phyloP scores from a whole-genome alignment of 2,888 invertebrate species.

The Erannis defoliaria region DNA sequence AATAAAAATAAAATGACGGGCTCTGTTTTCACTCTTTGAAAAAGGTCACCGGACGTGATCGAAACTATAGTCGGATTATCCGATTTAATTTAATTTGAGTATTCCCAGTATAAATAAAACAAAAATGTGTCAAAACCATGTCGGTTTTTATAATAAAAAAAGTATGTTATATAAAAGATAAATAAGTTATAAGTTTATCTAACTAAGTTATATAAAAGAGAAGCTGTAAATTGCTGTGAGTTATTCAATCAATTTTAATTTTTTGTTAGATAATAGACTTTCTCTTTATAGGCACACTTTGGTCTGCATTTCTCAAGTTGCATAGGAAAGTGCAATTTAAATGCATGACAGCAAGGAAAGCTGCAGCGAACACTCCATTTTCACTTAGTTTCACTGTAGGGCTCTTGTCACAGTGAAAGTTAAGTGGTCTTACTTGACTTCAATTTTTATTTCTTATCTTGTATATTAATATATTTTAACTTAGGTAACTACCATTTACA shows the following conservation, averaged over 20 bases:
- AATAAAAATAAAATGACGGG: too few species aligned
- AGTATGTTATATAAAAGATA: conserved; percentile 3
- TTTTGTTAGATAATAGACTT: conserved; percentile 33
- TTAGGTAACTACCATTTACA: not conserved
- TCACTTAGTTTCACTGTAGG: conserved; percentile 47
- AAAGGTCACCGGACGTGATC: too few species aligned
- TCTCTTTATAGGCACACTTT: conserved; percentile 28
- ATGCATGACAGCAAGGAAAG: conserved; percentile 38
- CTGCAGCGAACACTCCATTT: conserved; percentile 37
- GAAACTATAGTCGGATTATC: too few species aligned
- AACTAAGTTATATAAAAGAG: conserved; percentile 28
- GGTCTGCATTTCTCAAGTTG: conserved; percentile 25
- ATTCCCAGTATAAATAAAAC: too few species aligned
- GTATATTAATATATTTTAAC: not conserved
- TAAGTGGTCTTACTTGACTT: conserved; percentile 37
- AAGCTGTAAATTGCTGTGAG: conserved; percentile 5
- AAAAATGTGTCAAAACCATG: too few species aligned
- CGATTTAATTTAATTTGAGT: too few species aligned
- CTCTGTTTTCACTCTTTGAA: too few species aligned
- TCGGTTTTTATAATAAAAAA: too few species aligned
- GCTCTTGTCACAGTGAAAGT: conserved; percentile 42
- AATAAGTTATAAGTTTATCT: conserved; percentile 14
- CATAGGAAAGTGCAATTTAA: conserved; percentile 32
- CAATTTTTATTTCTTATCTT: conserved; percentile 11
- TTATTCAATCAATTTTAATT: conserved; percentile 37